Percentiles rank a stretch among this genome's conserved stretches.
phyloP scores from a whole-genome alignment of 1,140 invertebrate species.

The Leptopilina clavipes region DNA sequence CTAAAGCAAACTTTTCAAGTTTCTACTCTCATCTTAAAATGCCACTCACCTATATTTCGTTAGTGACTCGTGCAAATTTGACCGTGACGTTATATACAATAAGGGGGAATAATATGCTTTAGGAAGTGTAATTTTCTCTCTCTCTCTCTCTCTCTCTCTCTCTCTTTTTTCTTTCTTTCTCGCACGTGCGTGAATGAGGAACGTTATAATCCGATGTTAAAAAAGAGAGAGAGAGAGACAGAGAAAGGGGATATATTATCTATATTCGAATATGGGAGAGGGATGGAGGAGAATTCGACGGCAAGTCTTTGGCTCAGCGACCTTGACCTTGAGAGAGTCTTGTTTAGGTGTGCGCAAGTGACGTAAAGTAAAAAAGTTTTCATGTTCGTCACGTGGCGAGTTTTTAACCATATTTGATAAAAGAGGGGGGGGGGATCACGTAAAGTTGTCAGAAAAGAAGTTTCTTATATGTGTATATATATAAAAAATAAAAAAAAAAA shows the following conservation, averaged over 20 bases:
- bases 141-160: no score
- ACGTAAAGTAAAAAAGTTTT: conserved; percentile 14
- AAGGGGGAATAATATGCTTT: not conserved
- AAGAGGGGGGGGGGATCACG: no score
- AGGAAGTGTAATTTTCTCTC: not conserved
- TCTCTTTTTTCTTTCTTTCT: no score
- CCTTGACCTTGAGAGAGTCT: conserved; percentile 63
- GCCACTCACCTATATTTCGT: conserved; percentile 11
- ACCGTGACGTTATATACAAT: not conserved
- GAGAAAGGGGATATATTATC: no score
- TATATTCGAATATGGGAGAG: not conserved
- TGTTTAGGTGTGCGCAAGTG: conserved; percentile 13
- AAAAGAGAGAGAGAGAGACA: no score
- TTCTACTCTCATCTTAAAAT: not conserved
- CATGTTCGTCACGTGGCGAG: conserved; percentile 14
- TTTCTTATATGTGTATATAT: not conserved
- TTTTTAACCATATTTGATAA: not conserved
- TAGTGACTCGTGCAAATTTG: not conserved
- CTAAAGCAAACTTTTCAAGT: not conserved
- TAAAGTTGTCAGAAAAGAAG: not conserved
- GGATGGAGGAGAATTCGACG: conserved; percentile 53
- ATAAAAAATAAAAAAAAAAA: not conserved
- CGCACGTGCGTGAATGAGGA: not conserved
- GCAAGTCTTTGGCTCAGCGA: conserved; percentile 53
- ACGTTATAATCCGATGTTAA: no score